phyloP scores from a whole-genome alignment of 2,797 vertebrate species.

The Ispidina lecontei region DNA sequence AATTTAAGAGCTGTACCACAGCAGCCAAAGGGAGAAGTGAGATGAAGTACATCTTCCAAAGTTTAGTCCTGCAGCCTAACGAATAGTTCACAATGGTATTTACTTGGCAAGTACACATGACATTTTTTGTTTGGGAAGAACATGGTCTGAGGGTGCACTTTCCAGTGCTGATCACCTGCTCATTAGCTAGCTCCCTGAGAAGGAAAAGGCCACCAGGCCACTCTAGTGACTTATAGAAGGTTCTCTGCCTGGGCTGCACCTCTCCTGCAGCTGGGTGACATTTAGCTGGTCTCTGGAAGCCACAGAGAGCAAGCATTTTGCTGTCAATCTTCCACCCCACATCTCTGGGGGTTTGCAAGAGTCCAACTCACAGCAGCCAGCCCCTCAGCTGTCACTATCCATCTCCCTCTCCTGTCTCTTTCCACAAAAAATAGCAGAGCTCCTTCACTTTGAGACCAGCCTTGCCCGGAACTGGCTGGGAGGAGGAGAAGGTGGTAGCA shows the following conservation, averaged over 20 bases:
- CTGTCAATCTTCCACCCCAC: neutral
- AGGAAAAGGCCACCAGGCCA: neutral
- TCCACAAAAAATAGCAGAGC: neutral
- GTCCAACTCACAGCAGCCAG: neutral
- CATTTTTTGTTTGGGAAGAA: neutral
- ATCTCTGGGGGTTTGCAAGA: neutral
- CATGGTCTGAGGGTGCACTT: neutral
- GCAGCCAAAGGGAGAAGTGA: neutral
- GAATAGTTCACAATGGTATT: neutral
- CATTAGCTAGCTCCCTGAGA: neutral
- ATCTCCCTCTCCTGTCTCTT: neutral
- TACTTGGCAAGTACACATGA: neutral
- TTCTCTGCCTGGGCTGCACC: accelerated
- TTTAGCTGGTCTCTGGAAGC: neutral
- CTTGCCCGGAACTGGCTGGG: neutral
- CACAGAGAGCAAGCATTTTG: accelerated
- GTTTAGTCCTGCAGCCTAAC: neutral
- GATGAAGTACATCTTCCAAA: neutral
- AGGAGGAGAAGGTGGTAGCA: accelerated
- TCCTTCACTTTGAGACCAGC: accelerated
- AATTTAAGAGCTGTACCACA: neutral
- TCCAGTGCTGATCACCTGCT: neutral
- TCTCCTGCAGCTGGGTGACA: neutral
- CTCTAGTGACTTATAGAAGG: accelerated
- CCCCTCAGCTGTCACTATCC: neutral